Evolutionary conservation across 2,113 vertebrate genomes (phyloP).

Genomic region (Hippocampus barbouri): DNA sequence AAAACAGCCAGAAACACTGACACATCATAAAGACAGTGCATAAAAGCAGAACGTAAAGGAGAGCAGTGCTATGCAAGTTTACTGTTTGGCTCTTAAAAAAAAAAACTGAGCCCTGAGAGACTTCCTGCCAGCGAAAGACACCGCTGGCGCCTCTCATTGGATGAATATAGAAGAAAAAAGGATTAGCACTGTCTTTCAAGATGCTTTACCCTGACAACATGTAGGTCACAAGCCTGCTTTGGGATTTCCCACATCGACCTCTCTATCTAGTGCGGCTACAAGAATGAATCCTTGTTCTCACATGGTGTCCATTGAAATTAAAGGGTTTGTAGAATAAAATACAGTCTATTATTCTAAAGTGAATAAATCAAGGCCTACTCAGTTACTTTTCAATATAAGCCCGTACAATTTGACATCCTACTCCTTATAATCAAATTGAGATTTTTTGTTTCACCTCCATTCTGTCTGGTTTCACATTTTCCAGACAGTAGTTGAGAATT

Average conservation of each 20-base stretch:
- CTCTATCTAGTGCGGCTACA: background rate
- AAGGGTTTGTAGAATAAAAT: background rate
- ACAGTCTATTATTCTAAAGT: background rate
- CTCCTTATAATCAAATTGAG: too few relatives aligned
- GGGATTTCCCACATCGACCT: conserved; percentile 11
- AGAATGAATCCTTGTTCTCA: background rate
- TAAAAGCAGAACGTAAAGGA: conserved; percentile 3
- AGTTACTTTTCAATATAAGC: background rate
- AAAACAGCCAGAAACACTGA: background rate
- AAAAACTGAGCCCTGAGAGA: background rate
- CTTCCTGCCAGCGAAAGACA: background rate
- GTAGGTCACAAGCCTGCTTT: conserved; percentile 22
- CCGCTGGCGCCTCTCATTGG: conserved; percentile 15
- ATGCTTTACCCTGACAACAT: conserved; percentile 20
- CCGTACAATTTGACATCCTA: too few relatives aligned
- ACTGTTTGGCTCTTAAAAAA: background rate
- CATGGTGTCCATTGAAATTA: background rate
- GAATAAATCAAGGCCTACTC: too few relatives aligned
- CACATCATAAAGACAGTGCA: conserved; percentile 5
- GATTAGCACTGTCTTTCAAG: conserved; percentile 20
- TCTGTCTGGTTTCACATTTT: too few relatives aligned
- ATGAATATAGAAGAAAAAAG: background rate
- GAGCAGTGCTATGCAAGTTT: background rate
- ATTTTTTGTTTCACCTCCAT: too few relatives aligned
- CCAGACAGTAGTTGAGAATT: too few relatives aligned